Evolutionary conservation across 1,140 invertebrate genomes (phyloP).

Genomic region (Plodia interpunctella): DNA sequence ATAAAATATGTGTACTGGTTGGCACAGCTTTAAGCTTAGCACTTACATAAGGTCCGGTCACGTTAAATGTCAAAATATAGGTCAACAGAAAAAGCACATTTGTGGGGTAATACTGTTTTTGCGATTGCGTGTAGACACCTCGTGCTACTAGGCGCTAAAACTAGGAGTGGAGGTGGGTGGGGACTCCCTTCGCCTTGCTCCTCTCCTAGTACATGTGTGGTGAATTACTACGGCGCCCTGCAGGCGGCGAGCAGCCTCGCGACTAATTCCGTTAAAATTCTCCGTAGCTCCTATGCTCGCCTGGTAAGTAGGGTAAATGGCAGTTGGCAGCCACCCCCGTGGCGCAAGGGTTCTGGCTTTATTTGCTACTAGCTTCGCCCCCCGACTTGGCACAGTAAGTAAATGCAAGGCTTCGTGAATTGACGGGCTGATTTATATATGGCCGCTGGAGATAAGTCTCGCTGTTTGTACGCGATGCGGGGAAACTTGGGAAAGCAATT

Average conservation of each 20-base stretch:
- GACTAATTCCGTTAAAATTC: slow-evolving; percentile 51
- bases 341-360: slow-evolving; percentile 30
- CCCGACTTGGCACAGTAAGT: slow-evolving; percentile 14
- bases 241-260: slow-evolving; percentile 30
- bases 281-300: slow-evolving; percentile 35
- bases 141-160: slow-evolving; percentile 57
- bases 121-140: slow-evolving; percentile 59
- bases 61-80: slow-evolving; percentile 12
- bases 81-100: slow-evolving; percentile 23
- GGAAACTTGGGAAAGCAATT: slow-evolving; percentile 1
- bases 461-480: not conserved
- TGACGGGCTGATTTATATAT: slow-evolving; percentile 7
- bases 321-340: slow-evolving; percentile 30
- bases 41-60: not conserved
- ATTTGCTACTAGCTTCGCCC: slow-evolving; percentile 25
- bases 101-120: slow-evolving; percentile 39
- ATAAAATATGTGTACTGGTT: no score
- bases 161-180: slow-evolving; percentile 58
- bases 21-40: no score
- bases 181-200: slow-evolving; percentile 25
- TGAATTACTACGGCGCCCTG: slow-evolving; percentile 40
- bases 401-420: slow-evolving; percentile 2
- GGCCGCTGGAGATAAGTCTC: not conserved
- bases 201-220: slow-evolving; percentile 35
- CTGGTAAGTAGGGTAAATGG: slow-evolving; percentile 50